phyloP scores from a whole-genome alignment of 2,113 vertebrate genomes.

The Bubo bubo region DNA sequence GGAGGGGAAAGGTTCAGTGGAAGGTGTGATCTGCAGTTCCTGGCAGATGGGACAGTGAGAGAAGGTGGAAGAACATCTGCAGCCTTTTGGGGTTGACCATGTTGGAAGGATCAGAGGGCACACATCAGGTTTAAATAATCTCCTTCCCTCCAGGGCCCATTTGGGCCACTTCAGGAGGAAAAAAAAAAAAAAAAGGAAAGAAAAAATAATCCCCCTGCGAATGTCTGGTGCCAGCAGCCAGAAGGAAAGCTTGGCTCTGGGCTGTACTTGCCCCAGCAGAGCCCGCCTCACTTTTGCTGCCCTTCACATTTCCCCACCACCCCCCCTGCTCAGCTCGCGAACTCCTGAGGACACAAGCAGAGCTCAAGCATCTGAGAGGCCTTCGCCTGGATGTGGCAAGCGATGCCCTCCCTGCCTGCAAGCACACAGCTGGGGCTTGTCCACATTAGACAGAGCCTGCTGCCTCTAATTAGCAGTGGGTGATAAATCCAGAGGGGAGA shows the following conservation, averaged over 20 bases:
- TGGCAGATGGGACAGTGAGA: not conserved
- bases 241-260: not conserved
- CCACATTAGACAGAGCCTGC: not conserved
- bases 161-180: not conserved
- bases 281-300: not conserved
- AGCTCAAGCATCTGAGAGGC: not conserved
- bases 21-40: not conserved
- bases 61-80: not conserved
- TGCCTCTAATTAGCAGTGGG: conserved; percentile 8
- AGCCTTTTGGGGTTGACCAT: not conserved
- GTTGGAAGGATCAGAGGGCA: not conserved
- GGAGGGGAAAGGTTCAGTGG: not conserved
- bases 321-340: not conserved
- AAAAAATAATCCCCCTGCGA: not conserved
- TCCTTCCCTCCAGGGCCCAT: not conserved
- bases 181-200: not conserved
- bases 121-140: not conserved
- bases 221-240: not conserved
- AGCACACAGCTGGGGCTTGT: not conserved
- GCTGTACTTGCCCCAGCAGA: not conserved
- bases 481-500: conserved; percentile 19
- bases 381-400: not conserved
- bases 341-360: not conserved
- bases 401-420: not conserved
- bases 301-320: not conserved